Conservation (phyloP, 2,797 vertebrate species). For the Glossophaga mutica region DNA sequence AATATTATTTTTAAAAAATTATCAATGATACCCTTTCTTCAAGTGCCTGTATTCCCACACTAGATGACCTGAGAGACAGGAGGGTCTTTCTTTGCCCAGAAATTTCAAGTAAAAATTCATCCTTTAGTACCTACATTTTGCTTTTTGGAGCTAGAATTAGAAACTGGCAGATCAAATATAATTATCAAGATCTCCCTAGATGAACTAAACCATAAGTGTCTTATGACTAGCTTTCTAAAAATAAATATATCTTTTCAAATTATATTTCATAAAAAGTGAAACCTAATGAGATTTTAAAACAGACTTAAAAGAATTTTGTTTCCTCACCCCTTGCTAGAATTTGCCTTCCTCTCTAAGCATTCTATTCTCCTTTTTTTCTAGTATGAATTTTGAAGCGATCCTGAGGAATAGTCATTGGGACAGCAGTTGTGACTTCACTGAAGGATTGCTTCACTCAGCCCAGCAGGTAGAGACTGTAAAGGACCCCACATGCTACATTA, state of each 20-base stretch:
- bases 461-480: neutral
- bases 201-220: neutral
- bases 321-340: neutral
- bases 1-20: neutral
- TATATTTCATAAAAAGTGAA: neutral
- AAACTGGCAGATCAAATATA: slow-evolving; percentile 16
- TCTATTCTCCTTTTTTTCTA: neutral
- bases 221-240: neutral
- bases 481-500: neutral
- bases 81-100: neutral
- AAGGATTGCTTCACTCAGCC: neutral
- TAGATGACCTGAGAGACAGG: neutral
- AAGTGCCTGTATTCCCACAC: neutral
- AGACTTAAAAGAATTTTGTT: neutral
- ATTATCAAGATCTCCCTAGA: neutral
- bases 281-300: neutral
- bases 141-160: neutral
- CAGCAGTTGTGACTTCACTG: neutral
- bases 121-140: neutral
- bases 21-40: neutral
- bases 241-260: neutral
- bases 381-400: neutral
- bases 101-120: neutral
- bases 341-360: neutral
- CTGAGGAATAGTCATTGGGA: neutral